These are phyloP conservation scores for Odocoileus hemionus DNA, from an alignment of 2,113 vertebrate species.

Conservation along the genomic window DNA sequence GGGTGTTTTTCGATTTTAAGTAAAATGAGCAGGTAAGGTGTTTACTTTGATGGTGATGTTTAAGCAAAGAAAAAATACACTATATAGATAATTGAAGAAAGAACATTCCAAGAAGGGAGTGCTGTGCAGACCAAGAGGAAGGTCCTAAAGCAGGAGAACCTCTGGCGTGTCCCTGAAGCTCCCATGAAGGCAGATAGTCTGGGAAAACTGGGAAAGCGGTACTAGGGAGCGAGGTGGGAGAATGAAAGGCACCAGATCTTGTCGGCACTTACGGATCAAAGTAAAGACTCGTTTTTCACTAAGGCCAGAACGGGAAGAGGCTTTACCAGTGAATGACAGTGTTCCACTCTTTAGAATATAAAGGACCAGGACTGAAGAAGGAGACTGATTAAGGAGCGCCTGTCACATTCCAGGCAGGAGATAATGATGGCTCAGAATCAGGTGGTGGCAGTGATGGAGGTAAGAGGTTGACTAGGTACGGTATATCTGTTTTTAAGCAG, in stretches of 20 bases:
- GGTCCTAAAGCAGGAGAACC: fast-evolving
- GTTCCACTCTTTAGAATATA: not conserved
- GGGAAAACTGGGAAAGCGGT: not conserved
- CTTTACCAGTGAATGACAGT: not conserved
- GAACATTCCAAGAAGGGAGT: not conserved
- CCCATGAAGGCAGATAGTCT: not conserved
- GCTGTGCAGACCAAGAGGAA: not conserved
- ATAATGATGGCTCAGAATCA: not conserved
- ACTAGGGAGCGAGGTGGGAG: not conserved
- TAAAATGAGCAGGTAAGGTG: not conserved
- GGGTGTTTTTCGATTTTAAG: not conserved
- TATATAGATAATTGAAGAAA: not conserved
- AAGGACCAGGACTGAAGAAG: not conserved
- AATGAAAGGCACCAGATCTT: not conserved
- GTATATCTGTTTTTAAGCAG: not conserved
- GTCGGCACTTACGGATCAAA: not conserved
- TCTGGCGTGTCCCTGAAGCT: not conserved
- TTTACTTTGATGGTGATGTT: not conserved
- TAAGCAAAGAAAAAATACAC: not conserved
- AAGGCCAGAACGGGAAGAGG: not conserved
- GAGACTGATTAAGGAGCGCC: not conserved
- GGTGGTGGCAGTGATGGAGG: not conserved
- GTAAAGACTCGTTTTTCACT: not conserved
- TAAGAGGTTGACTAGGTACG: not conserved
- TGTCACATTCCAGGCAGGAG: not conserved